Evolutionary conservation across 64 coral and sea anemone genomes (phyloP).

Genomic region (Astreopora myriophthalma): DNA sequence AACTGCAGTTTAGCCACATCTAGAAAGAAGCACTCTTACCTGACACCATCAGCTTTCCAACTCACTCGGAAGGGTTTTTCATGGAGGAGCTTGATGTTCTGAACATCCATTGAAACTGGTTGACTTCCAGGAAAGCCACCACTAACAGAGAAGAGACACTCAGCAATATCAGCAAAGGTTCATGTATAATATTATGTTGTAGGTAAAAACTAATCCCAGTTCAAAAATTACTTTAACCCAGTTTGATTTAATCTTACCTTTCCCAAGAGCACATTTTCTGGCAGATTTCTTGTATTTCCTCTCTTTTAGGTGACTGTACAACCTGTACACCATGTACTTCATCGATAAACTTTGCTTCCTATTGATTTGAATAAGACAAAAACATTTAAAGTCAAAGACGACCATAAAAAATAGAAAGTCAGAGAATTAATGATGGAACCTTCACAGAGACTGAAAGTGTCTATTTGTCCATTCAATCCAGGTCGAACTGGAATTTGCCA

Average conservation of each 20-base stretch:
- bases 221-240: no score
- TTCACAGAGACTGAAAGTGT: no score
- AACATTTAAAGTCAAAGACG: background rate
- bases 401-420: no score
- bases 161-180: background rate
- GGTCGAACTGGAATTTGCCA: no score
- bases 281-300: constrained; percentile 87
- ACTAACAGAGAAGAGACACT: background rate
- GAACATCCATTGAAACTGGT: constrained; percentile 95
- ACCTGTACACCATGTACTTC: constrained; percentile 87
- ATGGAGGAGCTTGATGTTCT: constrained; percentile 75
- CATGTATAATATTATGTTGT: background rate
- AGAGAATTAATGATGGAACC: background rate
- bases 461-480: no score
- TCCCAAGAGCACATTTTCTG: constrained; percentile 80
- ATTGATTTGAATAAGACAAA: background rate
- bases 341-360: constrained; percentile 96
- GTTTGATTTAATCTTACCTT: constrained; percentile 51
- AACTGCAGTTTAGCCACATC: background rate
- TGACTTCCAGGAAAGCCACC: constrained; percentile 90
- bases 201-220: no score
- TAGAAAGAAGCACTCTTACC: constrained; percentile 23
- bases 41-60: constrained; percentile 99
- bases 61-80: constrained; percentile 95
- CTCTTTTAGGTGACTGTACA: constrained; percentile 72